phyloP scores from a whole-genome alignment of 2,797 vertebrate genomes.

The Borostomias antarcticus region DNA sequence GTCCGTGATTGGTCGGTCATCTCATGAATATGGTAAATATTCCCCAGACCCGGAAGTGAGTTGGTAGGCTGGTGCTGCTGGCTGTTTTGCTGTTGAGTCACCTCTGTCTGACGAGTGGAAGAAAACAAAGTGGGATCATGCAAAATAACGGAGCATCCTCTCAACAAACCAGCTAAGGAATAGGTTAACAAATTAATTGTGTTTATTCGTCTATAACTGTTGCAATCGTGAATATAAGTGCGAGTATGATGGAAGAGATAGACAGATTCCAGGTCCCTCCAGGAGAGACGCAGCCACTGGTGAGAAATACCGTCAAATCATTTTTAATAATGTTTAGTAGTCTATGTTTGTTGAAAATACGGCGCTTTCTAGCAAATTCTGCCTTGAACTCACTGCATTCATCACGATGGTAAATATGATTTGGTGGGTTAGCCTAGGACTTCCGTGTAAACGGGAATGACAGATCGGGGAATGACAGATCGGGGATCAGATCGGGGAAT shows the following conservation, averaged over 20 bases:
- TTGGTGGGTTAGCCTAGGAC: too few relatives aligned
- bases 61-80: conserved; percentile 28
- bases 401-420: too few relatives aligned
- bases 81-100: conserved; percentile 86
- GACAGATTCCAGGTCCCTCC: conserved; percentile 96
- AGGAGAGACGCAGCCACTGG: conserved; percentile 93
- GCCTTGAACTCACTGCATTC: too few relatives aligned
- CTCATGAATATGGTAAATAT: conserved; percentile 50
- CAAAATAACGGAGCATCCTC: conserved; percentile 49
- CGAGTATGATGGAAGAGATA: conserved; percentile 68
- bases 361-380: neutral
- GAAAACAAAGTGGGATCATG: conserved; percentile 75
- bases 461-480: too few relatives aligned
- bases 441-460: too few relatives aligned
- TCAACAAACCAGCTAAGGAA: conserved; percentile 14
- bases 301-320: conserved; percentile 75
- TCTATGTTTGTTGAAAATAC: too few relatives aligned
- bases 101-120: conserved; percentile 77
- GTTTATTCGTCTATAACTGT: conserved; percentile 1
- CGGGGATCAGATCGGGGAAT: too few relatives aligned
- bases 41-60: conserved; percentile 80
- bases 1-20: conserved; percentile 50
- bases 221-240: neutral
- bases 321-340: too few relatives aligned
- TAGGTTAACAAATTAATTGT: neutral